Evolutionary conservation across 2,113 vertebrate species (phyloP).

Genomic region (Phylloscopus trochiloides): DNA sequence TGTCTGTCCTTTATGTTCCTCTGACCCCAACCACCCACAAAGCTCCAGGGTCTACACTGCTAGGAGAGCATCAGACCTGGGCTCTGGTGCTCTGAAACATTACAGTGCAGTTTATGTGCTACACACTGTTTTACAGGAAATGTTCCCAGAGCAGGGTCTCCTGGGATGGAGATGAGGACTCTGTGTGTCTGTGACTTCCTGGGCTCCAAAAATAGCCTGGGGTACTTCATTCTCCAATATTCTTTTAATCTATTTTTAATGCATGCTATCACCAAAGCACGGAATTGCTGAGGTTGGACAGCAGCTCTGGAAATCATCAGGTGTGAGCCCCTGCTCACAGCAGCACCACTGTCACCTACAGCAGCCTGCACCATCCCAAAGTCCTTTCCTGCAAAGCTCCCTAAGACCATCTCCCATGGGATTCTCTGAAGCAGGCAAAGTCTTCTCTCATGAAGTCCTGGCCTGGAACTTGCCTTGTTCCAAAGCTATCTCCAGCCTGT

Average conservation of each 20-base stretch:
- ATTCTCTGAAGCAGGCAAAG: background rate
- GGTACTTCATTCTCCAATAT: background rate
- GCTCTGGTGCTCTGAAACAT: background rate
- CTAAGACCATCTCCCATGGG: background rate
- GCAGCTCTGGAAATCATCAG: background rate
- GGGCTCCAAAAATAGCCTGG: background rate
- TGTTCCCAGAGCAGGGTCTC: background rate
- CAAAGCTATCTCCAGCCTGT: background rate
- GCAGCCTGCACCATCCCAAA: background rate
- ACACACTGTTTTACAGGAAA: background rate
- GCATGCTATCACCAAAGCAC: background rate
- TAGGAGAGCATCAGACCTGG: background rate
- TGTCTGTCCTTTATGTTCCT: background rate
- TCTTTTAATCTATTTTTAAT: background rate
- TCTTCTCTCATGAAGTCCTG: background rate
- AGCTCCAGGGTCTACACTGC: background rate
- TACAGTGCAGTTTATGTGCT: background rate
- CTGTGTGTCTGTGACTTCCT: background rate
- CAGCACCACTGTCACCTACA: background rate
- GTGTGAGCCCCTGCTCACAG: background rate
- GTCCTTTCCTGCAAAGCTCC: background rate
- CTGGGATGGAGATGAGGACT: background rate
- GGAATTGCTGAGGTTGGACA: background rate
- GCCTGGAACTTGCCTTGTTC: background rate
- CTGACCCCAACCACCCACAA: background rate